Percentiles rank a stretch among this genome's conserved stretches.
These are phyloP conservation scores for Orchestia grillus DNA, from an alignment of 1,140 invertebrate species.

Conservation along the genomic window DNA sequence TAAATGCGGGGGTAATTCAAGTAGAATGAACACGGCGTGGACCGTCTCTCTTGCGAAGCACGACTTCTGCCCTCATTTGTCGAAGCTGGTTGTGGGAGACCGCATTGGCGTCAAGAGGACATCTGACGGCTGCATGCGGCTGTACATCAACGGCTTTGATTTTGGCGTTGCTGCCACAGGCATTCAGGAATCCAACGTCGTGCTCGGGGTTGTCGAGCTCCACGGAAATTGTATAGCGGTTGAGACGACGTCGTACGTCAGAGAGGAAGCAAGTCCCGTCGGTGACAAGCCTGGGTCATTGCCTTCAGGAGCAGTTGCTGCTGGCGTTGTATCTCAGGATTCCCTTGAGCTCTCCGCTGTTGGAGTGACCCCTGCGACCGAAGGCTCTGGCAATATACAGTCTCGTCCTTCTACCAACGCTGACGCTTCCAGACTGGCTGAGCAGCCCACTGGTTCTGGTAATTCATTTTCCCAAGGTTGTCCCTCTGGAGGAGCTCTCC, in stretches of 20 bases:
- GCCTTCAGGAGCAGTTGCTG: constrained; percentile 58
- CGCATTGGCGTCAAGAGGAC: constrained; percentile 73
- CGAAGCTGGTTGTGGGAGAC: constrained; percentile 83
- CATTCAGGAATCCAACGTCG: constrained; percentile 74
- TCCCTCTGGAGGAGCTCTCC: neutral
- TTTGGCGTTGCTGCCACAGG: constrained; percentile 85
- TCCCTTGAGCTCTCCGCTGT: constrained; percentile 70
- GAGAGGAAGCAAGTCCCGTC: neutral
- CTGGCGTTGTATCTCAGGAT: constrained; percentile 68
- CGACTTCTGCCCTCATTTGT: constrained; percentile 81
- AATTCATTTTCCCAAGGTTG: neutral
- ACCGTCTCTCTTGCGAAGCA: neutral
- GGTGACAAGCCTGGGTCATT: neutral
- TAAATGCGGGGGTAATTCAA: neutral
- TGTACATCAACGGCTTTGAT: constrained; percentile 85
- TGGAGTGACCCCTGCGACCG: constrained; percentile 56
- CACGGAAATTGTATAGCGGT: constrained; percentile 25
- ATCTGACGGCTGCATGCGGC: constrained; percentile 74
- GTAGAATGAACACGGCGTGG: constrained; percentile 33
- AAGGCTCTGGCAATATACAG: neutral
- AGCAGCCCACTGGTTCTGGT: neutral
- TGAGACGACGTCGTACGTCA: constrained; percentile 27
- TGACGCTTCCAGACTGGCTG: neutral
- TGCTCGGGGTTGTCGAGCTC: constrained; percentile 69
- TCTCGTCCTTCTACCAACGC: neutral